A percentile compares a stretch with the other conserved stretches of the same genome.
These are phyloP conservation scores for Uria lomvia DNA, from an alignment of 2,113 vertebrate genomes.

Conservation along the genomic window DNA sequence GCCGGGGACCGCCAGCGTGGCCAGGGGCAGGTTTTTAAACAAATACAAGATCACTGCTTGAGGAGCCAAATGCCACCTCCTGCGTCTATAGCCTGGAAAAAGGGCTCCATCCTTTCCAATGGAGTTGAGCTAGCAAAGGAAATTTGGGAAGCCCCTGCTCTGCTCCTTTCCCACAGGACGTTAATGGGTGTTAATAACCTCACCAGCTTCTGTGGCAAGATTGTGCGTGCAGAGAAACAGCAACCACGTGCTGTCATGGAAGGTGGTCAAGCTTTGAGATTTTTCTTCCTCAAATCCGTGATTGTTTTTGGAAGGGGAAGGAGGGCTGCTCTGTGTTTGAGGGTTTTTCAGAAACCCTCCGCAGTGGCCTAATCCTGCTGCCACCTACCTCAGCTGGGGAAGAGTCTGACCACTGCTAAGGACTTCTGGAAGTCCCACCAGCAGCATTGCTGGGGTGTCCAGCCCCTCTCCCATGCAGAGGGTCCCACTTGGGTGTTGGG, in stretches of 20 bases:
- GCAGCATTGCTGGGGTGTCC: neutral
- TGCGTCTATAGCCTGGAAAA: neutral
- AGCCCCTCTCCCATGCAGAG: neutral
- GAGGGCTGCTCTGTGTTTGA: neutral
- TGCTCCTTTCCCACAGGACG: fast-evolving
- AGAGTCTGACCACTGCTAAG: neutral
- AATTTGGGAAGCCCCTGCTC: neutral
- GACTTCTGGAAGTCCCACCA: neutral
- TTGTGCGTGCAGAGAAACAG: fast-evolving
- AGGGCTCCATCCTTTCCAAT: neutral
- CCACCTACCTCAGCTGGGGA: neutral
- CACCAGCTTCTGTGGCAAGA: neutral
- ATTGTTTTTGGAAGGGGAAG: neutral
- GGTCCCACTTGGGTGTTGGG: neutral
- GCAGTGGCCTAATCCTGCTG: neutral
- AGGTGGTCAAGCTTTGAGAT: neutral
- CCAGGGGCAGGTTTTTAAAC: neutral
- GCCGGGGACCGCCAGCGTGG: neutral
- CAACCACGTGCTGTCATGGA: fast-evolving
- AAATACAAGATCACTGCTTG: neutral
- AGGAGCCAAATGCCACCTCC: neutral
- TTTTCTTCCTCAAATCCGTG: neutral
- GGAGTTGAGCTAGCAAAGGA: neutral
- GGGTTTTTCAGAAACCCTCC: neutral
- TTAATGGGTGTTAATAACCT: neutral